Base-by-base conservation (phyloP, 2,888 invertebrate species). In the Fragum fragum region DNA sequence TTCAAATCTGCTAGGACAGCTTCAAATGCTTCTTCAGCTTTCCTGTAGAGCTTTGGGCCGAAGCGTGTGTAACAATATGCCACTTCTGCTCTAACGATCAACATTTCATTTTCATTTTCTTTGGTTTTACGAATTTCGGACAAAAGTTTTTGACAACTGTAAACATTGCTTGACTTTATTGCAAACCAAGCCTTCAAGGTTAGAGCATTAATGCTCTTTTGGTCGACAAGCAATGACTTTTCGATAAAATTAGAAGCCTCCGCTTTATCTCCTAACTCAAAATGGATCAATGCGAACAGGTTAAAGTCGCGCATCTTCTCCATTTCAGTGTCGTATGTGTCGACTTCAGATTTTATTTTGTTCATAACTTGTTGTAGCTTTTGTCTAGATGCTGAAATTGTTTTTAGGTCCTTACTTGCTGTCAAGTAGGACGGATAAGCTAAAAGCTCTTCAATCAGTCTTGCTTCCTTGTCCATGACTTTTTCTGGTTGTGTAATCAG, bases 31-130 rank as follows among this genome's bases (percentile, higher is more conserved):
- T 23, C 2, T 18, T 61, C 42, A 21, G 74, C 69, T 9, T 70
- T 36, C 21, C 29, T 36, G 29, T 66, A 77, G 1, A 53, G n/a
- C 3, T 76, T 52, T 18, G 75, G 23, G 28, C 79, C 78, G 59
- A 73, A 57, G 73, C 70, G 42, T 18, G 78, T 57, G 21, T 73
- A 79, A 6, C 59, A 39, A 36, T 75, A 73, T 7, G 70, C 82
- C 0, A 73, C 61, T 61, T 79, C 76, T 47, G 82, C 79, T 29
- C 79, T 73, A 26, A 79, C 76, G 52, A 63, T 26, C 18, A 76
- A 9, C 23, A 63, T 21, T 63, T 55, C 42, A 2, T 28, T 39
- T n/a, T 53, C 16, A 47, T 63, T n/a, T 18, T 59, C 47, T 53
- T 39, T 39, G 18, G 53, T 1, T 29, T 39, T 39, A 42, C 69